These are phyloP conservation scores for Paratilapia polleni DNA, from an alignment of 2,113 vertebrate species.

Conservation along the genomic window DNA sequence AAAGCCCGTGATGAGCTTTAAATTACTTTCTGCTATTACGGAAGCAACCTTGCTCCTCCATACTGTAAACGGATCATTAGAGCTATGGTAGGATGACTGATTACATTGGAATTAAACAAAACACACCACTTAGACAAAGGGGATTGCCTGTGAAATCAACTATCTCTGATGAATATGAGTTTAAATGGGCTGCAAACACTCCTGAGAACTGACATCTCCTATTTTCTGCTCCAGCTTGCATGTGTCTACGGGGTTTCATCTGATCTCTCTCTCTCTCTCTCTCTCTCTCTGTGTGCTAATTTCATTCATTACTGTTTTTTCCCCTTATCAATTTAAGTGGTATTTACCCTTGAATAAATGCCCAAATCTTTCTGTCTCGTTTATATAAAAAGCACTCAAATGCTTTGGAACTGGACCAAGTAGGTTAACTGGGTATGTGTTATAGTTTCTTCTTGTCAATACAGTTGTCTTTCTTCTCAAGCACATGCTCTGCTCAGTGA, in stretches of 20 bases:
- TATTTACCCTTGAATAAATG: constrained; percentile 81
- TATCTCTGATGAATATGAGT: constrained; percentile 19
- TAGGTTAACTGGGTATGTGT: constrained; percentile 86
- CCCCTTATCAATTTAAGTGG: constrained; percentile 68
- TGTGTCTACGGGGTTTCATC: constrained; percentile 71
- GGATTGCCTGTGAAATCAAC: constrained; percentile 4
- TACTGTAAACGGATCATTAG: constrained; percentile 27
- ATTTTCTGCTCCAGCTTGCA: constrained; percentile 66
- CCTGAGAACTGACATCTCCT: constrained; percentile 42
- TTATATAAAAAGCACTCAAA: constrained; percentile 86
- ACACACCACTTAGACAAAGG: constrained; percentile 1
- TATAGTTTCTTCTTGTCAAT: constrained; percentile 82
- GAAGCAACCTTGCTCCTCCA: constrained; percentile 13
- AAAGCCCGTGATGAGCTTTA: constrained; percentile 15
- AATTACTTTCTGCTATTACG: constrained; percentile 19
- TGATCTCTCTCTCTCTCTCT: constrained; percentile 62
- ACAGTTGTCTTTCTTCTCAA: constrained; percentile 78
- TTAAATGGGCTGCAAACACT: constrained; percentile 34
- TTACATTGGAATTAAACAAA: constrained; percentile 19
- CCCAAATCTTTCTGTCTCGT: constrained; percentile 84
- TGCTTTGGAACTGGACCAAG: constrained; percentile 85
- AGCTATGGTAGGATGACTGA: background rate
- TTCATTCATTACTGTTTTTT: constrained; percentile 66
- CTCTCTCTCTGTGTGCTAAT: constrained; percentile 70
- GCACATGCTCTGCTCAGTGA: constrained; percentile 78